Evolutionary conservation across 2,888 invertebrate species (phyloP).

Genomic region (Geophilus truncorum): DNA sequence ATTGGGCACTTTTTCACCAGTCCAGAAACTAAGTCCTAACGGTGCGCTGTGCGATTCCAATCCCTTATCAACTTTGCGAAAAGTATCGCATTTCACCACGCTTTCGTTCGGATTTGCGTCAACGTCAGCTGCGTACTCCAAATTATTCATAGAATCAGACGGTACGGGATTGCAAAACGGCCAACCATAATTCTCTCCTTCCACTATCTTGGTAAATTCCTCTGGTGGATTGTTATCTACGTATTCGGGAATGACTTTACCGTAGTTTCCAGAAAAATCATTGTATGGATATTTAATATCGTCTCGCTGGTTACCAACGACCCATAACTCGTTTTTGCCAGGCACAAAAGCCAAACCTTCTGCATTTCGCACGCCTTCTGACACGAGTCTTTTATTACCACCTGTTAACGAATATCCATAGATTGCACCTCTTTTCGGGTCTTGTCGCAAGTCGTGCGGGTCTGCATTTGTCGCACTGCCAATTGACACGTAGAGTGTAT

Average conservation of each 20-base stretch:
- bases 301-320: conserved; percentile 25
- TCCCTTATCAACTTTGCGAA: not conserved
- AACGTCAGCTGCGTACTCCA: not conserved
- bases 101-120: not conserved
- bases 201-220: not conserved
- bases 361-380: conserved; percentile 25
- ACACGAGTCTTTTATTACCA: not conserved
- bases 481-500: conserved; percentile 21
- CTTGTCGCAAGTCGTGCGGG: not conserved
- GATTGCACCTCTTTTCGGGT: conserved; percentile 22
- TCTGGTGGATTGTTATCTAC: conserved; percentile 30
- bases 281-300: not conserved
- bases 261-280: not conserved
- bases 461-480: conserved; percentile 23
- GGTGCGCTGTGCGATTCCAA: conserved; percentile 23
- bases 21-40: conserved; percentile 27
- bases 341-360: conserved; percentile 29
- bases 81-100: not conserved
- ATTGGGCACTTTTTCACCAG: not conserved
- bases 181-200: conserved; percentile 25
- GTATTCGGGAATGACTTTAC: conserved; percentile 6
- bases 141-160: not conserved
- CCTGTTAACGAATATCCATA: not conserved
- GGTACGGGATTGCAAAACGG: conserved; percentile 6
- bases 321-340: conserved; percentile 24